Conservation (phyloP, 2,113 vertebrate species). For the Hiodon tergisus region DNA sequence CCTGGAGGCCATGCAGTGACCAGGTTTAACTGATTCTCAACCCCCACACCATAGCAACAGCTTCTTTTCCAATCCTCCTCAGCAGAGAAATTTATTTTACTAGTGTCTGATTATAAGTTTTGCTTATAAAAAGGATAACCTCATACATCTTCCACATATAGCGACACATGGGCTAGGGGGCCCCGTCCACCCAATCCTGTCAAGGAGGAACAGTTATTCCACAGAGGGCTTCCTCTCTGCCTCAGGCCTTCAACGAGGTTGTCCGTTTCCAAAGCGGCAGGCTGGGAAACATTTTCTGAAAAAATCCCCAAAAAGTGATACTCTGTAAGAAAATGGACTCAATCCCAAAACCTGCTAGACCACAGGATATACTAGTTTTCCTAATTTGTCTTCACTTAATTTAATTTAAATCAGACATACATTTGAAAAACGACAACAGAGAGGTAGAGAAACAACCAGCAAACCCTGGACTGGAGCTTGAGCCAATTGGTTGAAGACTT, state of each 20-base stretch:
- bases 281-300: background rate
- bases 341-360: slow-evolving; percentile 27
- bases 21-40: slow-evolving; percentile 25
- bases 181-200: slow-evolving; percentile 28
- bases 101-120: background rate
- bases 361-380: too few relatives aligned
- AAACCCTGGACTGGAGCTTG: too few relatives aligned
- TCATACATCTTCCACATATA: slow-evolving; percentile 37
- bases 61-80: background rate
- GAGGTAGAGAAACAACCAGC: too few relatives aligned
- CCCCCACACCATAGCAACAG: background rate
- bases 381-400: background rate
- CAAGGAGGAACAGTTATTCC: slow-evolving; percentile 37
- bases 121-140: slow-evolving; percentile 26
- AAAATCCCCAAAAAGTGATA: background rate
- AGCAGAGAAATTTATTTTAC: too few relatives aligned
- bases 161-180: slow-evolving; percentile 21
- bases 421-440: too few relatives aligned
- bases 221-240: slow-evolving; percentile 23
- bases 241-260: slow-evolving; percentile 5
- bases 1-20: slow-evolving; percentile 18
- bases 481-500: slow-evolving; percentile 28
- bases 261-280: too few relatives aligned
- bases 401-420: too few relatives aligned
- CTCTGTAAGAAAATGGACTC: background rate